Evolutionary conservation across 2,888 invertebrate species (phyloP), one percentile per base, ranked within the genome.

Genomic region (Carpatolechia fugitivella): DNA sequence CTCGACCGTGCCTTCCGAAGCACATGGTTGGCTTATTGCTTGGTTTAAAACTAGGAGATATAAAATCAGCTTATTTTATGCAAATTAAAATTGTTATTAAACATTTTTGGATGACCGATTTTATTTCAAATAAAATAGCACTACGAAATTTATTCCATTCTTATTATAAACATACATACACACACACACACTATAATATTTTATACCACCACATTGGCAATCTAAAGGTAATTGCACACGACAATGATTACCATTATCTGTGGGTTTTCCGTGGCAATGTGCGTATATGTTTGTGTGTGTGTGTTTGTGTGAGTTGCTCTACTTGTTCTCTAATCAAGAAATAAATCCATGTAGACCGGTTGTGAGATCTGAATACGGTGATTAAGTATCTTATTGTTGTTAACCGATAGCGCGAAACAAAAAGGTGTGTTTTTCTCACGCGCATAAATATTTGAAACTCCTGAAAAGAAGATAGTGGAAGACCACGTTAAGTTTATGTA

Each of bases 191-290:
- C 13, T n/a, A 1, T n/a, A 18, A 18, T n/a, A n/a, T n/a, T 18
- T 41, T n/a, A 13, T n/a, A 13, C 20, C n/a, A 1, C n/a, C n/a
- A 44, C 35, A n/a, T 14, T 3, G 41, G n/a, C 46, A 46, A 46
- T 33, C 20, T 33, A 49, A 35, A 36, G 33, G 54, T 58, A 60
- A 63, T 63, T 61, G 61, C 48, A 56, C 61, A 59, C 61, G 57
- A 57, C 58, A 55, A 49, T 48, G 55, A 54, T 54, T 57, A 54
- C 16, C 49, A 49, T 49, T 49, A 49, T 49, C 49, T 49, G 20
- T 18, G 20, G 20, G 33, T 20, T 49, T 49, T 35, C 35, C 16
- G 18, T 5, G 33, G 16, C 4, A 10, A 16, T 18, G 35, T 44
- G 1, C n/a, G n/a, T 41, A 18, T 41, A 16, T n/a, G 31, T 16